A percentile compares a stretch with the other conserved stretches of the same genome.
Evolutionary conservation across 2,797 vertebrate genomes (phyloP).

Genomic region (Tokudaia tokunoshimensis): DNA sequence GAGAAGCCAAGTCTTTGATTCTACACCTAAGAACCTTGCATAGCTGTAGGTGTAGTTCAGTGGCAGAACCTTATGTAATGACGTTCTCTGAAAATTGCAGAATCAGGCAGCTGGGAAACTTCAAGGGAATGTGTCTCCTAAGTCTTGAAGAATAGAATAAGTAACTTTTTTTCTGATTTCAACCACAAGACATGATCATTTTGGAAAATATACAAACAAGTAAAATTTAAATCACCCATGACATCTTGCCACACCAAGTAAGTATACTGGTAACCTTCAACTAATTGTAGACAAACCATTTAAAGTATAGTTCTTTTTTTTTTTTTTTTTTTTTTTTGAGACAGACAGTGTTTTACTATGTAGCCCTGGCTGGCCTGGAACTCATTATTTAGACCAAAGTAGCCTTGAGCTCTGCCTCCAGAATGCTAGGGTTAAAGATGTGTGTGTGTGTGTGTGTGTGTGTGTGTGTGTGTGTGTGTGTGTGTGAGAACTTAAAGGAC

Average conservation of each 20-base stretch:
- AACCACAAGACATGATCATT: neutral
- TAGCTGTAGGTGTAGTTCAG: neutral
- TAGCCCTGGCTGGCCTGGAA: neutral
- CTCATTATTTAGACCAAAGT: neutral
- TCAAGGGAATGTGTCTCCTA: neutral
- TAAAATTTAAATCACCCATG: neutral
- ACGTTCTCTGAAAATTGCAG: constrained; percentile 22
- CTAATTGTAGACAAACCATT: neutral
- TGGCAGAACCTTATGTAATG: constrained; percentile 40
- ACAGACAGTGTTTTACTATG: neutral
- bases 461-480: no score
- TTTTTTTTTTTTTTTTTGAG: neutral
- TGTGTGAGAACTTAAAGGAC: neutral
- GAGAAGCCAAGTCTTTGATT: constrained; percentile 48
- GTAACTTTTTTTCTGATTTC: neutral
- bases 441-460: neutral
- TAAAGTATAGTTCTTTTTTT: neutral
- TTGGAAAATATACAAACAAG: neutral
- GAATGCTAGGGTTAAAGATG: neutral
- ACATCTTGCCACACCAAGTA: neutral
- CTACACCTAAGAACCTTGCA: constrained; percentile 6
- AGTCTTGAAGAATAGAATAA: neutral
- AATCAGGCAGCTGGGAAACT: neutral
- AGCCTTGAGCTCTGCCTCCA: neutral
- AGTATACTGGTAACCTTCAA: neutral